Evolutionary conservation across 2,888 invertebrate species (phyloP).

Genomic region (Balanococcus diminutus): DNA sequence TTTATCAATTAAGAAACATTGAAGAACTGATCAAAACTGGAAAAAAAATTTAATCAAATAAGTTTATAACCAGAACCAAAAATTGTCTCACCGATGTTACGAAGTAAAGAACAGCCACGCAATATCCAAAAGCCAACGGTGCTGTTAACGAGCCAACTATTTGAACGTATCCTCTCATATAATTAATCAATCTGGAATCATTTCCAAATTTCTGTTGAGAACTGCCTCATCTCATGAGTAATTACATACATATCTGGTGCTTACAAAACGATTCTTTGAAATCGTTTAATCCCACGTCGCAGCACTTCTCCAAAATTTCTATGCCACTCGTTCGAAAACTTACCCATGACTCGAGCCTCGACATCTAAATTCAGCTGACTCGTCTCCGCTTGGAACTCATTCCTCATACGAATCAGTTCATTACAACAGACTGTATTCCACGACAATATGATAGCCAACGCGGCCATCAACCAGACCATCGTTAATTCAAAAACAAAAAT

Average conservation of each 20-base stretch:
- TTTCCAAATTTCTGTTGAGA: background rate
- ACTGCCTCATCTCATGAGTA: no score
- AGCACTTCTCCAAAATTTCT: background rate
- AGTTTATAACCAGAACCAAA: no score
- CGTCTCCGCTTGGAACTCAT: background rate
- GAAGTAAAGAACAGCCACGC: background rate
- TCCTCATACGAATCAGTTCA: background rate
- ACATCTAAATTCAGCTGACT: background rate
- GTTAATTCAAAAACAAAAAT: background rate
- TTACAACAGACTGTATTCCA: background rate
- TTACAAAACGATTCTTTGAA: background rate
- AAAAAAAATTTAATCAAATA: no score
- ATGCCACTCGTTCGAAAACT: background rate
- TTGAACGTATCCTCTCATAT: background rate
- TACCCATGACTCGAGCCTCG: background rate
- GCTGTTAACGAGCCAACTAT: background rate
- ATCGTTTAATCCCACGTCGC: background rate
- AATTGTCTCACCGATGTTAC: background rate
- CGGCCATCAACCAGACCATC: background rate
- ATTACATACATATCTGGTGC: no score
- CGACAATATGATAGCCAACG: background rate
- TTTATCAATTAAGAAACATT: no score
- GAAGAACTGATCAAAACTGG: no score
- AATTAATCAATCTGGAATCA: background rate
- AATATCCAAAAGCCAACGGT: background rate